Evolutionary conservation across 2,797 vertebrate species (phyloP).

Genomic region (Melanotaenia trifasciata): DNA sequence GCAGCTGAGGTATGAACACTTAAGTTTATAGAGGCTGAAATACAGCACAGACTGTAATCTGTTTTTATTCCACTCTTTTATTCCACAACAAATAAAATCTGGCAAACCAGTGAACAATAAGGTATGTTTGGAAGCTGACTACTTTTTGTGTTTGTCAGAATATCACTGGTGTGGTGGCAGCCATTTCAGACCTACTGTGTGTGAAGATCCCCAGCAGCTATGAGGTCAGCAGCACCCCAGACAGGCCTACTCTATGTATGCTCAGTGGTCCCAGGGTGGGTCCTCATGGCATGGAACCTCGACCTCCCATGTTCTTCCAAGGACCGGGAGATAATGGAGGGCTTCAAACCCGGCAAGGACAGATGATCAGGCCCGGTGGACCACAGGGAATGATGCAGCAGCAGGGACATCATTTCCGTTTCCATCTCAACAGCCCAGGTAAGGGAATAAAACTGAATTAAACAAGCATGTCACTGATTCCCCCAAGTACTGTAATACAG

Average conservation of each 20-base stretch:
- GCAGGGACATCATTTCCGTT: constrained; percentile 81
- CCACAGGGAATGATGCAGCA: constrained; percentile 86
- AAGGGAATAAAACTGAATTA: constrained; percentile 67
- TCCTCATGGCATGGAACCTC: constrained; percentile 83
- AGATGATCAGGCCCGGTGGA: constrained; percentile 78
- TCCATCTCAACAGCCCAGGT: constrained; percentile 88
- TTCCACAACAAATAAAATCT: not conserved
- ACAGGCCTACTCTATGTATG: constrained; percentile 75
- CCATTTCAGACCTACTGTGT: constrained; percentile 94
- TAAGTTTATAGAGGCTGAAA: constrained; percentile 9
- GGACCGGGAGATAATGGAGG: constrained; percentile 84
- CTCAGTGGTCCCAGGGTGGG: constrained; percentile 72
- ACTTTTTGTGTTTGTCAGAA: constrained; percentile 81
- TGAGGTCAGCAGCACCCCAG: constrained; percentile 94
- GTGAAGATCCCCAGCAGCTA: constrained; percentile 98
- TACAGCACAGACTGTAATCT: not conserved
- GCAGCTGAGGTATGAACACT: constrained; percentile 91
- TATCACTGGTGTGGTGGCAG: constrained; percentile 93
- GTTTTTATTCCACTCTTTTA: not conserved
- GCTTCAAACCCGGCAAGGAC: constrained; percentile 76
- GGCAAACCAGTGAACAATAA: not conserved
- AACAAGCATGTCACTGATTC: constrained; percentile 22
- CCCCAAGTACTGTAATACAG: constrained; percentile 16
- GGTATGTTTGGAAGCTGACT: not conserved
- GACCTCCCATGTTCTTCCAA: constrained; percentile 86